These are phyloP conservation scores for Ivindomyrus marchei DNA, from an alignment of 2,113 vertebrate species.

Conservation along the genomic window DNA sequence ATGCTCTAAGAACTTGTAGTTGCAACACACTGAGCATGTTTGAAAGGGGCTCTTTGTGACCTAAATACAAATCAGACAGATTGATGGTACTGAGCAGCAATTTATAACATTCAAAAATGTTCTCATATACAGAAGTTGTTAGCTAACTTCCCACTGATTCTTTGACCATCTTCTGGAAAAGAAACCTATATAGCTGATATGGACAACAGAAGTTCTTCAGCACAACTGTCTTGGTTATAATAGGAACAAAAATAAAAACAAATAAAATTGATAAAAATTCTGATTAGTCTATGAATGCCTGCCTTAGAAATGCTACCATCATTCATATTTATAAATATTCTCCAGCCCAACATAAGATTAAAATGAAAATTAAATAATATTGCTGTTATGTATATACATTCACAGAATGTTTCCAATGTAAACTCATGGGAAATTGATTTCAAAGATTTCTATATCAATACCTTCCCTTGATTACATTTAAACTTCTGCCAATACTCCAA, in stretches of 20 bases:
- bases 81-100: neutral
- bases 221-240: neutral
- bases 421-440: neutral
- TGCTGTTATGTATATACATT: neutral
- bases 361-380: neutral
- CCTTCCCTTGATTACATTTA: constrained; percentile 5
- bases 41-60: neutral
- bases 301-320: neutral
- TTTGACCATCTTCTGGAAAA: neutral
- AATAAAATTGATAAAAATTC: neutral
- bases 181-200: neutral
- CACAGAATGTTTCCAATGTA: neutral
- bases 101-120: neutral
- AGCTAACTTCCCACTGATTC: neutral
- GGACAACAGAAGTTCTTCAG: neutral
- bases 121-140: neutral
- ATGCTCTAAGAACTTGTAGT: neutral
- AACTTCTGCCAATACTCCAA: constrained; percentile 10
- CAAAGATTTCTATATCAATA: neutral
- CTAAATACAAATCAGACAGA: constrained; percentile 6
- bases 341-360: neutral
- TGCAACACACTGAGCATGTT: neutral
- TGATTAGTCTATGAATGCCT: neutral
- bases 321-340: neutral
- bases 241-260: neutral